These are phyloP conservation scores for Flabesymbios commensalis DNA, from an alignment of 2,888 invertebrate genomes.

Conservation along the genomic window DNA sequence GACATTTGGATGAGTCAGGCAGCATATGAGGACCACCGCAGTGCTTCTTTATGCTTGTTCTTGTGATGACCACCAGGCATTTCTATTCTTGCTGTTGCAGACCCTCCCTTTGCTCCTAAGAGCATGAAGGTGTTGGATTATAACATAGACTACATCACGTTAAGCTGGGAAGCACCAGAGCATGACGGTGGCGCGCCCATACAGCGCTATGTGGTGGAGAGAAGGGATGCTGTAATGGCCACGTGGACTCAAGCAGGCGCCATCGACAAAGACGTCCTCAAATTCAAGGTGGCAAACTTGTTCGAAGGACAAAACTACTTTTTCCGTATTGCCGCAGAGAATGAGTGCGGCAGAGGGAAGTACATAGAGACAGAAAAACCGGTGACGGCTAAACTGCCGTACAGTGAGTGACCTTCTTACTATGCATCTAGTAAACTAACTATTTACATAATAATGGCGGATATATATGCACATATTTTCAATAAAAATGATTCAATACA, in stretches of 20 bases:
- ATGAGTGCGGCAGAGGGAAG: slow-evolving; percentile 72
- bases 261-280: neutral
- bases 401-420: slow-evolving; percentile 69
- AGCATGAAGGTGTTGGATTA: slow-evolving; percentile 38
- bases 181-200: slow-evolving; percentile 49
- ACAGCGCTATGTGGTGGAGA: slow-evolving; percentile 43
- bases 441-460: too few relatives aligned
- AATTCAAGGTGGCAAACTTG: slow-evolving; percentile 12
- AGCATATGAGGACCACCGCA: too few relatives aligned
- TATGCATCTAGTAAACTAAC: too few relatives aligned
- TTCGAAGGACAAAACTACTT: slow-evolving; percentile 66
- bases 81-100: slow-evolving; percentile 40
- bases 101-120: slow-evolving; percentile 48
- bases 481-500: too few relatives aligned
- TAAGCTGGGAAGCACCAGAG: slow-evolving; percentile 56
- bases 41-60: too few relatives aligned
- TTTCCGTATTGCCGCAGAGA: slow-evolving; percentile 83
- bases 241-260: slow-evolving; percentile 20
- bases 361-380: slow-evolving; percentile 73
- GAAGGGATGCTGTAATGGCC: slow-evolving; percentile 25
- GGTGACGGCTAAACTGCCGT: slow-evolving; percentile 61
- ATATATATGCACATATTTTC: too few relatives aligned
- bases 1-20: too few relatives aligned
- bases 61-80: too few relatives aligned
- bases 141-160: slow-evolving; percentile 44